Evolutionary conservation across 1,140 invertebrate species (phyloP).

Genomic region (Eufriesea mexicana): DNA sequence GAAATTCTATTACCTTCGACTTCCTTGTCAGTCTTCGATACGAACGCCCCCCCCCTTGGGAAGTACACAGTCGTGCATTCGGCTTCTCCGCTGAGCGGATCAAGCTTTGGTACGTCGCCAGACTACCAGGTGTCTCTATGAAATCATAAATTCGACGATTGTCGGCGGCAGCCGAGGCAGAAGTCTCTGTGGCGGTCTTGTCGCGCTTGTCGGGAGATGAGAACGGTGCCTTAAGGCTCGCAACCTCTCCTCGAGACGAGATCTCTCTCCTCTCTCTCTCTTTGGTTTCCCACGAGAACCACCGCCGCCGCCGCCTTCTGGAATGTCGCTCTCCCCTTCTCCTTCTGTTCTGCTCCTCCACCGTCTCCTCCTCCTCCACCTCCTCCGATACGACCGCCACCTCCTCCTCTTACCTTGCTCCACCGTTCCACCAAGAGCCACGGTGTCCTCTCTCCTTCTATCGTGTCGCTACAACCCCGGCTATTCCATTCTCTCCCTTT

Average conservation of each 20-base stretch:
- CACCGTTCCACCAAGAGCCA: slow-evolving; percentile 36
- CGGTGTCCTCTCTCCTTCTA: slow-evolving; percentile 43
- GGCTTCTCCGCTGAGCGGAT: background rate
- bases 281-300: slow-evolving; percentile 82
- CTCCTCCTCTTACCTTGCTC: slow-evolving; percentile 32
- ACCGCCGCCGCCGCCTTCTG: slow-evolving; percentile 82
- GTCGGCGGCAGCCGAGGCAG: slow-evolving; percentile 48
- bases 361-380: slow-evolving; percentile 50
- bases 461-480: slow-evolving; percentile 49
- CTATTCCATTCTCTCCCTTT: slow-evolving; percentile 58
- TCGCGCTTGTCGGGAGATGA: slow-evolving; percentile 74
- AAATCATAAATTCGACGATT: slow-evolving; percentile 65
- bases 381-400: slow-evolving; percentile 44
- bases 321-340: slow-evolving; percentile 81
- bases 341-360: slow-evolving; percentile 65
- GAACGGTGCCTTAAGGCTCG: slow-evolving; percentile 75
- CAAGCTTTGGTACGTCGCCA: background rate
- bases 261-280: slow-evolving; percentile 73
- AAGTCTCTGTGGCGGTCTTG: slow-evolving; percentile 63
- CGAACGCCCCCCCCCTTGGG: background rate
- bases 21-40: background rate
- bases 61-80: background rate
- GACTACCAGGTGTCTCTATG: slow-evolving; percentile 1
- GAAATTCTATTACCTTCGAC: slow-evolving; percentile 1
- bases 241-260: slow-evolving; percentile 70